Evolutionary conservation across 1,140 invertebrate species (phyloP).

Genomic region (Papilio aristodemus): DNA sequence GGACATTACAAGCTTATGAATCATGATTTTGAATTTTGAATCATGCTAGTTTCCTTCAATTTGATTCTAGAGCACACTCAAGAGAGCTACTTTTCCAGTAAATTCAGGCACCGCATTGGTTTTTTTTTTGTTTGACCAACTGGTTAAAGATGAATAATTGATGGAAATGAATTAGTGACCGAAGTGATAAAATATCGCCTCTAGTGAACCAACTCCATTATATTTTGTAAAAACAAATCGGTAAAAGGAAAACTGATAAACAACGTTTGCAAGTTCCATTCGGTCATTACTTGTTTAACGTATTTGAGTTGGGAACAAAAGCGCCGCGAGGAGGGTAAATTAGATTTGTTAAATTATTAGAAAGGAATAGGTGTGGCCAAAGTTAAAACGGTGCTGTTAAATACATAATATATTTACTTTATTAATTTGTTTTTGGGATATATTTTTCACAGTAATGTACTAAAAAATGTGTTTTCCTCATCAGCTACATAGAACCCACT

Average conservation of each 20-base stretch:
- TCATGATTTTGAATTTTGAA: neutral
- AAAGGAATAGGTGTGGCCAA: conserved; percentile 8
- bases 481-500: too few relatives aligned
- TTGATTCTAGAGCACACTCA: too few relatives aligned
- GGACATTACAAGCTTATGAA: neutral
- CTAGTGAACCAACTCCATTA: too few relatives aligned
- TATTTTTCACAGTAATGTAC: too few relatives aligned
- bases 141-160: too few relatives aligned
- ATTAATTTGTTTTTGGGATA: neutral
- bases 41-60: too few relatives aligned
- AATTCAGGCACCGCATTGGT: too few relatives aligned
- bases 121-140: too few relatives aligned
- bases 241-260: neutral
- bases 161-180: too few relatives aligned
- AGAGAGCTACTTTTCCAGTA: too few relatives aligned
- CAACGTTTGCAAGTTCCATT: neutral
- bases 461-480: too few relatives aligned
- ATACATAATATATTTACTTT: neutral
- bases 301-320: conserved; percentile 9
- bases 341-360: neutral
- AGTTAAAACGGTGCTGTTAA: neutral
- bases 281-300: conserved; percentile 1
- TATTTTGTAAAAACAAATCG: neutral
- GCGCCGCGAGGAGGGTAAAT: neutral
- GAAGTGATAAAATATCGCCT: too few relatives aligned